phyloP scores from a whole-genome alignment of 2,888 invertebrate genomes.

The Amblyteles armatorius region DNA sequence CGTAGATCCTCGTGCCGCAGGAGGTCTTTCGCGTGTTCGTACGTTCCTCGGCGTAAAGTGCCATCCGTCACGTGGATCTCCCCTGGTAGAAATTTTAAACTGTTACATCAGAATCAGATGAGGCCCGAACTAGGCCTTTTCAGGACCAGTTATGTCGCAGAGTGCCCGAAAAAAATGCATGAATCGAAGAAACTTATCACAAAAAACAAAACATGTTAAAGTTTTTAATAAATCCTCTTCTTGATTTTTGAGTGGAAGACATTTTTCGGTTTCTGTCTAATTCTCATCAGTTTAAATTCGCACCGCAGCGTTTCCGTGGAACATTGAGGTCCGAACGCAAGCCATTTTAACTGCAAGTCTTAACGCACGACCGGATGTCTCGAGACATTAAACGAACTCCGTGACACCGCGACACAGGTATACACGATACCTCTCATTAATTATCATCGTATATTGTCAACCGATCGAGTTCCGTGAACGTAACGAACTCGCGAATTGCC shows the following conservation, averaged over 20 bases:
- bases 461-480: conserved; percentile 47
- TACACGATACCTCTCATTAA: conserved; percentile 50
- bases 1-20: not conserved
- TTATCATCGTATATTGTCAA: conserved; percentile 55
- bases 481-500: conserved; percentile 21
- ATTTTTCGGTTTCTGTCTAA: not conserved
- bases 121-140: not conserved
- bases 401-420: conserved; percentile 36
- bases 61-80: conserved; percentile 26
- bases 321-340: not conserved
- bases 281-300: not conserved
- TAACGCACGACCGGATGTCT: conserved; percentile 30
- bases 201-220: not conserved
- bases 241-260: not conserved
- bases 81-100: conserved; percentile 15
- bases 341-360: not conserved
- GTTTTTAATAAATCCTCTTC: not conserved
- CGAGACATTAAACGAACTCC: conserved; percentile 50
- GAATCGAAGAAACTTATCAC: not conserved
- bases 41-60: conserved; percentile 1
- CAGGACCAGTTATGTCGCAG: not conserved
- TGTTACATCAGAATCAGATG: not conserved
- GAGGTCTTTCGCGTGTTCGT: conserved; percentile 10
- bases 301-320: not conserved
- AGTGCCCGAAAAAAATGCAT: not conserved